phyloP scores from a whole-genome alignment of 1,140 invertebrate genomes.

The Tetraneura akinire region DNA sequence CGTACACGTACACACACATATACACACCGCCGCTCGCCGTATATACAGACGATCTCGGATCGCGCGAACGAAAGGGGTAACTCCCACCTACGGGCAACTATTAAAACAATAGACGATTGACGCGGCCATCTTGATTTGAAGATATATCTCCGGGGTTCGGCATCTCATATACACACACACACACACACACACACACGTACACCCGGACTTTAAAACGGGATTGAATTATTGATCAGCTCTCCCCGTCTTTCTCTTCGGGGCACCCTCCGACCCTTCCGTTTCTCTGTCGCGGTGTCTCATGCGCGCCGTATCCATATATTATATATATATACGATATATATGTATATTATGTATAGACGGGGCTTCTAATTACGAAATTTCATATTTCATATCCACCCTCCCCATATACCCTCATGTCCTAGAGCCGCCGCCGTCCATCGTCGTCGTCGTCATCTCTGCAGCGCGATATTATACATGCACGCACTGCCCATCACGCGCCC shows the following conservation, averaged over 20 bases:
- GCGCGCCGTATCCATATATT: background rate
- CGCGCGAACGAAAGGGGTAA: constrained; percentile 15
- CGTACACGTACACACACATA: background rate
- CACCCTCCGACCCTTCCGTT: background rate
- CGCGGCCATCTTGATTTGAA: constrained; percentile 53
- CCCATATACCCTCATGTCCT: constrained; percentile 2
- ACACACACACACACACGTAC: constrained; percentile 16
- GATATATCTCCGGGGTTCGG: constrained; percentile 52
- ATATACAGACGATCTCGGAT: background rate
- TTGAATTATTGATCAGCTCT: constrained; percentile 50
- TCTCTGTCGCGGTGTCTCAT: constrained; percentile 11
- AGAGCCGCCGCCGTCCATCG: constrained; percentile 24
- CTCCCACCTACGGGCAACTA: constrained; percentile 51
- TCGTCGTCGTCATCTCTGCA: constrained; percentile 22
- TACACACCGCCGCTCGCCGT: background rate
- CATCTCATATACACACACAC: constrained; percentile 42
- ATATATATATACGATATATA: constrained; percentile 6
- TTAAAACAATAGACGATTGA: constrained; percentile 54
- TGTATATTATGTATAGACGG: constrained; percentile 4
- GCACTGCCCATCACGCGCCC: background rate
- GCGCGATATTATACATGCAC: background rate
- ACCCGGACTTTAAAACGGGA: constrained; percentile 41
- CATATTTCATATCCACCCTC: constrained; percentile 48
- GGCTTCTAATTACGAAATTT: constrained; percentile 51
- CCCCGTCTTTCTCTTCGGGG: background rate